Evolutionary conservation across 2,797 vertebrate genomes (phyloP), one percentile per base, ranked within the genome.

Genomic region (Champsocephalus esox): DNA sequence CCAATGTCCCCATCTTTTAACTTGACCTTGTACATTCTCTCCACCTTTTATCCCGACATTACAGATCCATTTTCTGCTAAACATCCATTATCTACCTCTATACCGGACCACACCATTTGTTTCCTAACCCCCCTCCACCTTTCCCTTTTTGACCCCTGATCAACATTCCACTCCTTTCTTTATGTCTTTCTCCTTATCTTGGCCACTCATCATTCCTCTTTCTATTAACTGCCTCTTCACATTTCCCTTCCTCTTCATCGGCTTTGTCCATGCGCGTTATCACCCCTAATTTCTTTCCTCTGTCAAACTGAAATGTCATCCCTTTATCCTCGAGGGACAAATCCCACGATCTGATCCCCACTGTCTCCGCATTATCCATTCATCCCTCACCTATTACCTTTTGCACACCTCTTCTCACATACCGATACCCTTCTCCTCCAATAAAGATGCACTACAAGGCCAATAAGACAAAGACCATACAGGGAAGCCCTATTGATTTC

Each of bases 401-500:
- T 56, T 9, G 9, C 66, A 64, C 73, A 16, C 54, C 19, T 14
- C 19, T 21, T 48, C 63, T 13, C 63, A 5, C 51, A 12, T 14
- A 34, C 68, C 1, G 14, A 69, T 68, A 13, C 49, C 44, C 13
- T 32, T 66, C 73, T 16, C 21, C 70, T 69, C 67, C 70, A 61
- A 82, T 88, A 72, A 85, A 90, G 83, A 88, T 65, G 85, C 83
- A 77, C 66, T 66, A 73, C 67, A 14, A 74, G 70, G 80, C 86
- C 72, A 75, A 79, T 79, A 72, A 83, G 67, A 84, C 77, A 76
- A 73, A 85, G 66, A 63, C 72, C 73, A 60, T 69, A 54, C 76
- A 64, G 80, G 69, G 77, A 24, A 70, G 72, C 55, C 65, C 45
- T 76, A 89, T 92, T 65, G 90, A 92, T 92, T 49, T n/a, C 55